Evolutionary conservation across 2,113 vertebrate species (phyloP), one percentile per base, ranked within the genome.

Genomic region (Penelope pileata): DNA sequence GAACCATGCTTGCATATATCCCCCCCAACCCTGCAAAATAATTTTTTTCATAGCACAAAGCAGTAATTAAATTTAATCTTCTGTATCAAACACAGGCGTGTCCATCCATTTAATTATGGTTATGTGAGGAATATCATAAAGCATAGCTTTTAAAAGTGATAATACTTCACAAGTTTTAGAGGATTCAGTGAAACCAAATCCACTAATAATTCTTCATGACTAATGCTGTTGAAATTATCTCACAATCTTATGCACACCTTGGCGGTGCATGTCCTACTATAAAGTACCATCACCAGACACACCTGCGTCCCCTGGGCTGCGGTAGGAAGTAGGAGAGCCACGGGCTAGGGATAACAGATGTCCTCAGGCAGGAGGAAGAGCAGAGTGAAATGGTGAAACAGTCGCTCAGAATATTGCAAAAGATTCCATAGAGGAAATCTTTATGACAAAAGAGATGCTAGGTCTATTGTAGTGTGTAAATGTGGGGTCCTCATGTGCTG

Each of bases 61-160:
- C 23, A 69, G 69, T 82, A 92, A 73, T 94, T 92, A 94, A 94
- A 89, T 34, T 67, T 93, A 91, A 84, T 89, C 74, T 95, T 85
- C 58, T 89, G 45, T 66, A 86, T 86, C 89, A 76, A 82, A 85
- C 27, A 79, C 36, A 76, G 36, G 15, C 24, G 51, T 58, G 27
- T 56, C 30, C 62, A 66, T 82, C 74, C 74, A 32, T 87, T 86
- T 91, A 87, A 78, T 89, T 88, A 34, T 6, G 23, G 38, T 53
- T 58, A 45, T 30, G 22, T 81, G 10, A 24, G 21, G 36, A 83
- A 83, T 38, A 12, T 74, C 77, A 29, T 47, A 67, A 93, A 75
- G 27, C 51, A 60, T 9, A 79, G 53, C 34, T 86, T 93, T 84
- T 40, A 72, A 90, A 86, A 86, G n/a, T 23, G 26, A 43, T 56